A percentile compares a stretch with the other conserved stretches of the same genome.
Evolutionary conservation across 2,797 vertebrate species (phyloP).

Genomic region (Parauchenoglanis ngamensis): DNA sequence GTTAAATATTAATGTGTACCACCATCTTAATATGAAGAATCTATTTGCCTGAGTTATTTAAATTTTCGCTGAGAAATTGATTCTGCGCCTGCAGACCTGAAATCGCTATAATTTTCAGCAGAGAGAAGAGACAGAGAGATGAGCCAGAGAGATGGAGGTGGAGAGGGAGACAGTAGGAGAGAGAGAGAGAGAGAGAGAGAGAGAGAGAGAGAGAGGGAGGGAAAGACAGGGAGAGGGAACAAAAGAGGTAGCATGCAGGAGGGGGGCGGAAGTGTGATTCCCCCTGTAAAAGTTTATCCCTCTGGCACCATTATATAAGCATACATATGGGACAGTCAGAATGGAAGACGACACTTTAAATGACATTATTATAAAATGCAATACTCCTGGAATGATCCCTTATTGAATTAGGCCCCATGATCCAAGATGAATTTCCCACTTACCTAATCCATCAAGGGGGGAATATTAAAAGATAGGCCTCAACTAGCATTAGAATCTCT

Average conservation of each 20-base stretch:
- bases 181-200: conserved; percentile 44
- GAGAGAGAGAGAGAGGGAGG: not conserved
- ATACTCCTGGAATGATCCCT: conserved; percentile 99
- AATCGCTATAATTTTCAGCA: conserved; percentile 60
- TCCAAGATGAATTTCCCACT: conserved; percentile 99
- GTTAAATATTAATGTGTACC: conserved; percentile 51
- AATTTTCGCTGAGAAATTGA: conserved; percentile 51
- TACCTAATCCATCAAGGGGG: conserved; percentile 99
- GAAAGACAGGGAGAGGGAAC: conserved; percentile 23
- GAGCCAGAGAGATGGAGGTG: conserved; percentile 39
- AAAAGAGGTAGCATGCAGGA: conserved; percentile 38
- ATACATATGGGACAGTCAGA: conserved; percentile 99
- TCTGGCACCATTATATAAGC: conserved; percentile 96
- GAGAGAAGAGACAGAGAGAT: conserved; percentile 43
- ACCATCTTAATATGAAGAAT: conserved; percentile 48
- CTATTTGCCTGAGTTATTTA: conserved; percentile 51
- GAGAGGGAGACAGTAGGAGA: conserved; percentile 59
- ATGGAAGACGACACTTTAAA: conserved; percentile 99
- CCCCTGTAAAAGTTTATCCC: conserved; percentile 94
- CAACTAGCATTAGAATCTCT: conserved; percentile 98
- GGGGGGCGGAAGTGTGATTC: conserved; percentile 67
- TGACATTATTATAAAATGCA: conserved; percentile 99
- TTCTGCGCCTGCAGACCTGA: conserved; percentile 48
- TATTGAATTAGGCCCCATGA: conserved; percentile 99
- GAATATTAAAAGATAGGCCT: conserved; percentile 99